phyloP scores from a whole-genome alignment of 2,888 invertebrate genomes.

The Deroplatys truncata region DNA sequence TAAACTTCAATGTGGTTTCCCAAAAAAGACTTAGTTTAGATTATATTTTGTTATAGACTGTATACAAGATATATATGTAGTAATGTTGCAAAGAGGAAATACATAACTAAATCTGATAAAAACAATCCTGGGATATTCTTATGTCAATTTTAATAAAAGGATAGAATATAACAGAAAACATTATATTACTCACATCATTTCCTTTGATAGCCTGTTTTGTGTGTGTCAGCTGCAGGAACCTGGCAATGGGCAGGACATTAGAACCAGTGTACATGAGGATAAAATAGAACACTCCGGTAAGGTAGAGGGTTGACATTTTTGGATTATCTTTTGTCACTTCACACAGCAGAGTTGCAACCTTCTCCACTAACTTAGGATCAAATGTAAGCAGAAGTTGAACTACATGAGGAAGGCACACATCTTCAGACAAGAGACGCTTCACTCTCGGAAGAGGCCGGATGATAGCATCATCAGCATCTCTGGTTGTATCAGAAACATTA shows the following conservation, averaged over 20 bases:
- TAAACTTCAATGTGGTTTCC: no score
- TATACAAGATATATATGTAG: no score
- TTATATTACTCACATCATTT: constrained; percentile 65
- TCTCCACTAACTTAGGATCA: constrained; percentile 94
- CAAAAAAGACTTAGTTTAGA: no score
- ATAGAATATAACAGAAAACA: not conserved
- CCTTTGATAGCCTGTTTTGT: constrained; percentile 92
- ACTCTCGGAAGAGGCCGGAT: constrained; percentile 92
- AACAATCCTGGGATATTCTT: no score
- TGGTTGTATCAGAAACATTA: constrained; percentile 37
- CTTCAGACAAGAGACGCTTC: constrained; percentile 83
- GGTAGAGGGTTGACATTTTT: constrained; percentile 86
- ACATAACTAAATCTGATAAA: no score
- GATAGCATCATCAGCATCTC: constrained; percentile 89
- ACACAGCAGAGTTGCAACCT: constrained; percentile 84
- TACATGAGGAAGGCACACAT: constrained; percentile 86
- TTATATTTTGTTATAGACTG: no score
- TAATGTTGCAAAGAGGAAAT: no score
- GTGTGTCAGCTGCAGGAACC: constrained; percentile 91
- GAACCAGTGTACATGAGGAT: constrained; percentile 99
- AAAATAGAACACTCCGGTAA: constrained; percentile 96
- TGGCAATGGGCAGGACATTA: constrained; percentile 91
- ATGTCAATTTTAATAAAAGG: no score
- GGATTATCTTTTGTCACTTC: constrained; percentile 96
- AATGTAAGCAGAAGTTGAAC: constrained; percentile 95